Evolutionary conservation across 2,797 vertebrate genomes (phyloP).

Genomic region (Scleropages formosus): DNA sequence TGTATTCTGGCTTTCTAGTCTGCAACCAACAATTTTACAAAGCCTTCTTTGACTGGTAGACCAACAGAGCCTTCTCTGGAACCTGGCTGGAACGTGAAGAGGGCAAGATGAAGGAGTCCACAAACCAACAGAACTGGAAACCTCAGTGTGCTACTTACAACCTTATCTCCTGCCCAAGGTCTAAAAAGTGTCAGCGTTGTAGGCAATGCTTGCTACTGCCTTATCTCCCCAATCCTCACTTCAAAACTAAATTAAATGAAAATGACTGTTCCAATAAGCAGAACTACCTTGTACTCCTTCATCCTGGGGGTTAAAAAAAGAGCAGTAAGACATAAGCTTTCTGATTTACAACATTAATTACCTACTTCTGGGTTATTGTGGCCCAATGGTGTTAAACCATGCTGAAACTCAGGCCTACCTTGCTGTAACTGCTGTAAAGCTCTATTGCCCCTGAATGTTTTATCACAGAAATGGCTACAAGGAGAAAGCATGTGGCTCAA

Average conservation of each 20-base stretch:
- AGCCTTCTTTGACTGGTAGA: constrained; percentile 10
- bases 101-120: background rate
- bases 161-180: background rate
- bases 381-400: background rate
- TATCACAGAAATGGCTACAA: background rate
- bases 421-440: background rate
- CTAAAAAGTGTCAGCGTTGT: constrained; percentile 23
- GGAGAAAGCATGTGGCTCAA: background rate
- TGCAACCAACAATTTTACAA: constrained; percentile 2
- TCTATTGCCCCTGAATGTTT: no score
- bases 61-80: constrained; percentile 17
- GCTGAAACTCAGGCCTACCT: background rate
- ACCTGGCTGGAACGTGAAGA: background rate
- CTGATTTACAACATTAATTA: constrained; percentile 17
- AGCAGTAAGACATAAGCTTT: background rate
- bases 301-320: background rate
- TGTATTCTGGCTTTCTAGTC: no score
- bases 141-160: background rate
- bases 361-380: background rate
- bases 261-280: constrained; percentile 40
- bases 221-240: constrained; percentile 42
- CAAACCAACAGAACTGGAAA: no score
- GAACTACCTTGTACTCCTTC: constrained; percentile 40
- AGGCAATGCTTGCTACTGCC: constrained; percentile 38
- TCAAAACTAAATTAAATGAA: constrained; percentile 66